phyloP scores from a whole-genome alignment of 37 sponge, comb jelly and placozoan genomes.

The Petrosia ficiformis region DNA sequence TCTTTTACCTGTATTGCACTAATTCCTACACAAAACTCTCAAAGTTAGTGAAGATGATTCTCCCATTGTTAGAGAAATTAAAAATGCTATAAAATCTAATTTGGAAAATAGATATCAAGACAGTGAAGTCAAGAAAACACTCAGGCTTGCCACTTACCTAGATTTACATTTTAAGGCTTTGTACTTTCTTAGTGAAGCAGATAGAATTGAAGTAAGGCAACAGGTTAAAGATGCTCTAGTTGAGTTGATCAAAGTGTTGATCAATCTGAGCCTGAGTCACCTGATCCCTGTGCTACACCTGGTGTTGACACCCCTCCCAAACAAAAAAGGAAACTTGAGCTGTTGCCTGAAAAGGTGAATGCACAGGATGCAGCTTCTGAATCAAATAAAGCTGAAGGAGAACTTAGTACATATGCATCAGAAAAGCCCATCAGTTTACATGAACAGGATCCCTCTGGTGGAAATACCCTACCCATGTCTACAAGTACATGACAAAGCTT shows the following conservation, averaged over 20 bases:
- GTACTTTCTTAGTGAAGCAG: not conserved
- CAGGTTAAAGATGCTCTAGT: slow-evolving; percentile 15
- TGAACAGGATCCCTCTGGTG: too few species aligned
- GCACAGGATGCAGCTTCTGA: too few species aligned
- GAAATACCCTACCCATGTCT: too few species aligned
- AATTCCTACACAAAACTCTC: slow-evolving; percentile 4
- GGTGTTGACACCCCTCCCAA: too few species aligned
- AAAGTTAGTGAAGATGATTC: slow-evolving; percentile 5
- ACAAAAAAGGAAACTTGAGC: too few species aligned
- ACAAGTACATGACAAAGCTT: too few species aligned
- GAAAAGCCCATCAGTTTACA: too few species aligned
- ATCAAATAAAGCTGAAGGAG: too few species aligned
- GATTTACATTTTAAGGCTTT: slow-evolving; percentile 15
- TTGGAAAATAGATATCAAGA: slow-evolving; percentile 3
- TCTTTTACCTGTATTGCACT: not conserved
- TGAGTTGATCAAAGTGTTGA: not conserved
- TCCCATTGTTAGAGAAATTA: not conserved
- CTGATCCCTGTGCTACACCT: too few species aligned
- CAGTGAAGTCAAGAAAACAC: not conserved
- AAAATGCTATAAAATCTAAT: slow-evolving; percentile 1
- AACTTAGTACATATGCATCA: too few species aligned
- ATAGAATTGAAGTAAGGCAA: not conserved
- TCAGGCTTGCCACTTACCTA: slow-evolving; percentile 4
- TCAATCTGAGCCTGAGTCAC: too few species aligned
- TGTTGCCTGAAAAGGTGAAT: too few species aligned